Conservation (phyloP, 35 echinoderm and acorn worm genomes). For the Lytechinus variegatus region DNA sequence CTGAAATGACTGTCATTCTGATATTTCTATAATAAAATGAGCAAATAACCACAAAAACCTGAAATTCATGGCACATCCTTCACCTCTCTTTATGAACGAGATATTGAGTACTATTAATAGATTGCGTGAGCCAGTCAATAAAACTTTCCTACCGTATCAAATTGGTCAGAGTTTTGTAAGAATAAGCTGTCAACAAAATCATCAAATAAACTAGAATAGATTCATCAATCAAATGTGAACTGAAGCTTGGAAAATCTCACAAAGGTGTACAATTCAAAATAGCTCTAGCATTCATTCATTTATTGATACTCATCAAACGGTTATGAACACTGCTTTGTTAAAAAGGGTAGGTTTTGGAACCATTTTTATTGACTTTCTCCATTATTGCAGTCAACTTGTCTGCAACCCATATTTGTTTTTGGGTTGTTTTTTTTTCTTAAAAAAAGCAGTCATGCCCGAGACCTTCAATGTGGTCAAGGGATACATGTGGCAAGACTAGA, state of each 20-base stretch:
- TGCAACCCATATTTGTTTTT: background rate
- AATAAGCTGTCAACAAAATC: background rate
- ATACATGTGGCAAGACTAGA: background rate
- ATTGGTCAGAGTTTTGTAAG: background rate
- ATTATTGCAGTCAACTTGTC: background rate
- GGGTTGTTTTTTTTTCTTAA: background rate
- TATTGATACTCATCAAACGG: background rate
- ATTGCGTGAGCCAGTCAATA: background rate
- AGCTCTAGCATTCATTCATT: background rate
- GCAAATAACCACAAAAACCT: background rate
- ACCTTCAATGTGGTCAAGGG: background rate
- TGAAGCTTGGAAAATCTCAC: background rate
- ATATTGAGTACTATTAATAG: background rate
- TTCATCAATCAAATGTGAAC: background rate
- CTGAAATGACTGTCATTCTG: background rate
- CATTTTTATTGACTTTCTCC: background rate
- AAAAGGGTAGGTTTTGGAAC: background rate
- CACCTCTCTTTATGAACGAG: background rate
- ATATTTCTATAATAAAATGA: background rate
- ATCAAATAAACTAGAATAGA: background rate
- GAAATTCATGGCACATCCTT: background rate
- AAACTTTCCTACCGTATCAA: background rate
- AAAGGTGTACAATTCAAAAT: background rate
- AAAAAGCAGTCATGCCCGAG: background rate
- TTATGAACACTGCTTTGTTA: background rate